Percentiles rank a stretch among this genome's conserved stretches.
Evolutionary conservation across 2,113 vertebrate species (phyloP).

Genomic region (Amblyornis subalaris): DNA sequence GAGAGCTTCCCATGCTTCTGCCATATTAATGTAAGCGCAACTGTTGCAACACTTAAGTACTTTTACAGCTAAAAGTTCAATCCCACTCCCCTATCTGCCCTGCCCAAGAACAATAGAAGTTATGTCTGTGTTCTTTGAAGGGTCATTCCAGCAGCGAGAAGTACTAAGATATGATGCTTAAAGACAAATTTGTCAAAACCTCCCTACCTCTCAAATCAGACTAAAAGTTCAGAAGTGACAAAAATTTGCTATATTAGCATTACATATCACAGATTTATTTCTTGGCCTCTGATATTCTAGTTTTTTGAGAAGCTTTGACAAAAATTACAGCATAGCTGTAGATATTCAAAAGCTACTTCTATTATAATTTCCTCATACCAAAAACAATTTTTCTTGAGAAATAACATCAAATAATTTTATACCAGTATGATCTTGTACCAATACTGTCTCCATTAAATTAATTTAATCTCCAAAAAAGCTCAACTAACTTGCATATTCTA

Average conservation of each 20-base stretch:
- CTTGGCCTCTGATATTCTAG: not conserved
- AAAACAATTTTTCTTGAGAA: not conserved
- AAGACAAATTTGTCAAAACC: not conserved
- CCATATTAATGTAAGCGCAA: not conserved
- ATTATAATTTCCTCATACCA: not conserved
- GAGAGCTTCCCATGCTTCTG: not conserved
- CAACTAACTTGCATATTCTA: constrained; percentile 15
- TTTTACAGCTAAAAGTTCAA: not conserved
- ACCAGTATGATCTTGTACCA: not conserved
- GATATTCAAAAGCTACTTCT: not conserved
- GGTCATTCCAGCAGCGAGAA: not conserved
- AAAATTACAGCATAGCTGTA: not conserved
- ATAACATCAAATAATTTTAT: not conserved
- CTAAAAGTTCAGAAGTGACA: not conserved
- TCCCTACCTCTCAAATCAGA: not conserved
- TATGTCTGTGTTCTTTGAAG: not conserved
- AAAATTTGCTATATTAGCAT: not conserved
- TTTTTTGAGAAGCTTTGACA: not conserved
- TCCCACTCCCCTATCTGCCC: not conserved
- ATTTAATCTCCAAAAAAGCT: not conserved
- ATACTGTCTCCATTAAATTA: not conserved
- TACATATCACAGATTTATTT: not conserved
- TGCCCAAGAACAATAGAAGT: not conserved
- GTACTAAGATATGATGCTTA: not conserved
- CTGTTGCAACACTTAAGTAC: not conserved